A percentile compares a stretch with the other conserved stretches of the same genome.
Evolutionary conservation across 2,888 invertebrate species (phyloP).

Genomic region (Agapostemon virescens): DNA sequence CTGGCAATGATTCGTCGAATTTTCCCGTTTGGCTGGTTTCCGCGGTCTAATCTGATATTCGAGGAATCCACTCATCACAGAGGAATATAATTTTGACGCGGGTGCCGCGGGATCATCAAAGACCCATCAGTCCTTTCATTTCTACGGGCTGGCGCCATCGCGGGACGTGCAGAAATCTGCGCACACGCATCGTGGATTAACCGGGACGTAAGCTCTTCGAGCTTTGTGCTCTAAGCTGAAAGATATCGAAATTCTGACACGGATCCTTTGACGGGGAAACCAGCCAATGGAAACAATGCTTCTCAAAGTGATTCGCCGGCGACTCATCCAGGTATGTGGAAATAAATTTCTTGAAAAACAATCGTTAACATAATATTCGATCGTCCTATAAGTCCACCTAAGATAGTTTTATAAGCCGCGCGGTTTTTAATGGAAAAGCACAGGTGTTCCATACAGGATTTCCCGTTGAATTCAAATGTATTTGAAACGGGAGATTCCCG

Average conservation of each 20-base stretch:
- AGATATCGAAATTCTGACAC: slow-evolving; percentile 28
- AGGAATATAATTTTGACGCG: slow-evolving; percentile 31
- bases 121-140: slow-evolving; percentile 33
- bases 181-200: slow-evolving; percentile 19
- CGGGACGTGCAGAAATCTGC: slow-evolving; percentile 11
- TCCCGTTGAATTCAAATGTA: too few relatives aligned
- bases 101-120: slow-evolving; percentile 34
- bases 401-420: too few relatives aligned
- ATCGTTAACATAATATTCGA: too few relatives aligned
- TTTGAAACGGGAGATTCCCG: too few relatives aligned
- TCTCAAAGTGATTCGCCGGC: not conserved
- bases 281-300: slow-evolving; percentile 9
- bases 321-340: not conserved
- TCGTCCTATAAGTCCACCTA: too few relatives aligned
- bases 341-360: too few relatives aligned
- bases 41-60: slow-evolving; percentile 22
- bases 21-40: not conserved
- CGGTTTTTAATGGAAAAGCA: too few relatives aligned
- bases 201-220: slow-evolving; percentile 12
- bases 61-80: slow-evolving; percentile 17
- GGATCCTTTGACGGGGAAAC: slow-evolving; percentile 19
- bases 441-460: too few relatives aligned
- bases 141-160: not conserved
- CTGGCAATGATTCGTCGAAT: not conserved
- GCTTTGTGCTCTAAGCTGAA: slow-evolving; percentile 18